Conservation (phyloP, 1,140 invertebrate genomes). For the Metaphire vulgaris region DNA sequence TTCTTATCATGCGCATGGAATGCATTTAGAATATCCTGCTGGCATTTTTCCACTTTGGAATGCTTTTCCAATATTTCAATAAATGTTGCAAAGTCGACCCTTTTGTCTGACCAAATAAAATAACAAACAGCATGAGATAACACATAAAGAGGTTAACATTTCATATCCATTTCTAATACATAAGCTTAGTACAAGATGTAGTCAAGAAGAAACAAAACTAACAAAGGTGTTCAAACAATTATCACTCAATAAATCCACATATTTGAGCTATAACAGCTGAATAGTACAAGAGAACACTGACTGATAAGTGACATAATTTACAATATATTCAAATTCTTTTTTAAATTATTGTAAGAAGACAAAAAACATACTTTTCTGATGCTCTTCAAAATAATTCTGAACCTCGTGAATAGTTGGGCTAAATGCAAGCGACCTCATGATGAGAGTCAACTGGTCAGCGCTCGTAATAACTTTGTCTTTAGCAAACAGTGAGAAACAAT, state of each 20-base stretch:
- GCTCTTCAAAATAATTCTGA: slow-evolving; percentile 74
- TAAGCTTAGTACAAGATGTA: no score
- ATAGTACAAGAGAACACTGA: no score
- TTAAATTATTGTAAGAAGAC: no score
- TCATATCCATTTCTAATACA: no score
- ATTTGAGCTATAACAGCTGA: no score
- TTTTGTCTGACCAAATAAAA: slow-evolving; percentile 70
- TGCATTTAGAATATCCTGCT: slow-evolving; percentile 80
- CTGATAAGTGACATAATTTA: no score
- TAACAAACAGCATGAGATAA: slow-evolving; percentile 12
- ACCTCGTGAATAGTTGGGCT: slow-evolving; percentile 87
- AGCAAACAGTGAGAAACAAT: slow-evolving; percentile 89
- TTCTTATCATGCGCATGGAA: slow-evolving; percentile 75
- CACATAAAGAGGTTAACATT: slow-evolving; percentile 29
- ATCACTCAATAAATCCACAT: no score
- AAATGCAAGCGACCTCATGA: slow-evolving; percentile 86
- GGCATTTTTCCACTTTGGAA: slow-evolving; percentile 73
- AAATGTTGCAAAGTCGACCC: slow-evolving; percentile 92
- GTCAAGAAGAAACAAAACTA: no score
- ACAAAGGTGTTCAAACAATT: no score
- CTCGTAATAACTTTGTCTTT: slow-evolving; percentile 72
- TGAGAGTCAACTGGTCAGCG: slow-evolving; percentile 80
- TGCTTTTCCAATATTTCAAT: slow-evolving; percentile 90
- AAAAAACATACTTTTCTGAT: slow-evolving; percentile 51
- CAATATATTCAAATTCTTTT: no score